phyloP scores from a whole-genome alignment of 2,113 vertebrate genomes.

The Laticauda colubrina region DNA sequence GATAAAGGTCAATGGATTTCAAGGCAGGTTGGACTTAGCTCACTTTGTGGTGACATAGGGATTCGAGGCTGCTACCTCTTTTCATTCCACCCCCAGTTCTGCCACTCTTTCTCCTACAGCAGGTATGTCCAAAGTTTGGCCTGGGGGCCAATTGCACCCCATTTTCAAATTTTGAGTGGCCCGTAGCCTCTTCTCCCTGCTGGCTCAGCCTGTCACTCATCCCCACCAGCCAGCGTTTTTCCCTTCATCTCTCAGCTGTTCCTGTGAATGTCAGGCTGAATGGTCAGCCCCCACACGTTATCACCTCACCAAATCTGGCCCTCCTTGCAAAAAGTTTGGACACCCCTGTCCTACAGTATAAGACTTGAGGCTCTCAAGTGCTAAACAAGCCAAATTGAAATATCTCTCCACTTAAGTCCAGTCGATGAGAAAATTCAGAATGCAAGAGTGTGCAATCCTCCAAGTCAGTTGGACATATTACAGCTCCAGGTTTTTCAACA shows the following conservation, averaged over 20 bases:
- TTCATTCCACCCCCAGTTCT: not conserved
- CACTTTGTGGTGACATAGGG: not conserved
- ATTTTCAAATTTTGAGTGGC: too few relatives aligned
- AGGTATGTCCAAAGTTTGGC: too few relatives aligned
- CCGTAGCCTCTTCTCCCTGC: too few relatives aligned
- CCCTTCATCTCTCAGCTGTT: too few relatives aligned
- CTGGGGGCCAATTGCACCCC: too few relatives aligned
- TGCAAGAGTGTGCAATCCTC: not conserved
- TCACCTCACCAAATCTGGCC: too few relatives aligned
- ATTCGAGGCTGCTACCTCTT: not conserved
- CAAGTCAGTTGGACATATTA: not conserved
- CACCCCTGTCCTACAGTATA: too few relatives aligned
- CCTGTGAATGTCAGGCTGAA: too few relatives aligned
- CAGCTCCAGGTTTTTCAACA: not conserved
- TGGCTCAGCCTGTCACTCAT: too few relatives aligned
- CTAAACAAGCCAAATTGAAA: not conserved
- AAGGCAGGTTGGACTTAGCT: not conserved
- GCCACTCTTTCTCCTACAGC: not conserved
- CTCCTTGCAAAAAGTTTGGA: too few relatives aligned
- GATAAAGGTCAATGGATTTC: not conserved
- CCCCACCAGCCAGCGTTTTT: too few relatives aligned
- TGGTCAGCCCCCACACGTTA: too few relatives aligned
- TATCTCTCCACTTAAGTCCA: not conserved
- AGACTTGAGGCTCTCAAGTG: not conserved
- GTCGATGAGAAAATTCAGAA: not conserved